Conservation (phyloP, 2,113 vertebrate genomes). For the Nicator chloris region DNA sequence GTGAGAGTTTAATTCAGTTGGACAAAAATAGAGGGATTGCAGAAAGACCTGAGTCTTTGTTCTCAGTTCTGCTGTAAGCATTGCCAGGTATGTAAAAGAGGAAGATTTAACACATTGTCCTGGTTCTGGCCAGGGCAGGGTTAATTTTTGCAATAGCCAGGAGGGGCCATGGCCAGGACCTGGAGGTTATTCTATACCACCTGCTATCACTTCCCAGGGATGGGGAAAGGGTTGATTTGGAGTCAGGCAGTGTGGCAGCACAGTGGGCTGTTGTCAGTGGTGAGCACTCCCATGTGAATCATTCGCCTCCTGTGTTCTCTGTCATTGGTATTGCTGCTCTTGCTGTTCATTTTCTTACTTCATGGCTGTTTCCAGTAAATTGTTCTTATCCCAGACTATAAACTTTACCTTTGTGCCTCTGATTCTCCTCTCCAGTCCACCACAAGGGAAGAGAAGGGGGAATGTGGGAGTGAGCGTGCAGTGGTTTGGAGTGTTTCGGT, state of each 20-base stretch:
- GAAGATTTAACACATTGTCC: not conserved
- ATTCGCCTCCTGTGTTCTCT: not conserved
- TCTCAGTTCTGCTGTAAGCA: not conserved
- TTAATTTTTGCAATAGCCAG: not conserved
- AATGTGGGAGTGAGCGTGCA: not conserved
- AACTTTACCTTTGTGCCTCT: not conserved
- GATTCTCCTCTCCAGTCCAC: not conserved
- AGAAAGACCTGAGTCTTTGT: not conserved
- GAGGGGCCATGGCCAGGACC: not conserved
- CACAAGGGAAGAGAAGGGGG: not conserved
- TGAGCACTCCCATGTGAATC: not conserved
- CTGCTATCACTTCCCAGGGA: not conserved
- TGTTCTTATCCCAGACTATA: not conserved
- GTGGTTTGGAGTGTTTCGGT: not conserved
- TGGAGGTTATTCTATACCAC: not conserved
- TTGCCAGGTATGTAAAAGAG: not conserved
- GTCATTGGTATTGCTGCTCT: too few species aligned
- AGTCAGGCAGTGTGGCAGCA: not conserved
- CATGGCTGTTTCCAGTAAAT: not conserved
- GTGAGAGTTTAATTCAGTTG: not conserved
- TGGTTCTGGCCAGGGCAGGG: not conserved
- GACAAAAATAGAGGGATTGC: not conserved
- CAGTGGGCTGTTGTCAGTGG: accelerated
- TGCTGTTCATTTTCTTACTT: not conserved
- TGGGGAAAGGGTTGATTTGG: not conserved